Evolutionary conservation across 2,888 invertebrate genomes (phyloP).

Genomic region (Osedax frankpressi): DNA sequence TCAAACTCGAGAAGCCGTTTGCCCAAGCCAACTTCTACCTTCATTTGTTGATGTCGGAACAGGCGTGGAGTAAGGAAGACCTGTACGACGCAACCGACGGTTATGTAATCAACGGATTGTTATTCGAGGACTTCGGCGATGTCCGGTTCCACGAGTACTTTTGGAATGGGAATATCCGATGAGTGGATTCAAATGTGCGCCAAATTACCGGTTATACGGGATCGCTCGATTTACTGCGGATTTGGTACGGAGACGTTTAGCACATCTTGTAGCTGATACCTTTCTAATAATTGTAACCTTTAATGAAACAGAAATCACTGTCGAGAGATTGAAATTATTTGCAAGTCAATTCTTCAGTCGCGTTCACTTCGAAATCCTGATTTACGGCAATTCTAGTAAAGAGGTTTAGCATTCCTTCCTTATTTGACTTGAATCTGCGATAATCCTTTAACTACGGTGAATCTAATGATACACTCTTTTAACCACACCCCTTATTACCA

Average conservation of each 20-base stretch:
- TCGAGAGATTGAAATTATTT: constrained; percentile 64
- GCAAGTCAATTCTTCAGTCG: constrained; percentile 66
- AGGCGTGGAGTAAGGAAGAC: constrained; percentile 78
- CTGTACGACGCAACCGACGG: constrained; percentile 63
- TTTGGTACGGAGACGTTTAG: no score
- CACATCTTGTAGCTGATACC: no score
- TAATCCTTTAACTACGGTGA: no score
- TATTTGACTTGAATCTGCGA: no score
- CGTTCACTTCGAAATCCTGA: constrained; percentile 73
- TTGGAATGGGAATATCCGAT: no score
- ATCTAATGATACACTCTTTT: no score
- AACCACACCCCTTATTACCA: background rate
- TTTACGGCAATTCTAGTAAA: constrained; percentile 71
- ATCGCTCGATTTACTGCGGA: no score
- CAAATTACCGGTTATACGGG: no score
- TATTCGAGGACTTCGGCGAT: no score
- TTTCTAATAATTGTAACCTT: background rate
- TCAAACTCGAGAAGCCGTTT: constrained; percentile 75
- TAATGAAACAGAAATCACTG: constrained; percentile 57
- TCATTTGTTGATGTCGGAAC: constrained; percentile 66
- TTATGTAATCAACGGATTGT: no score
- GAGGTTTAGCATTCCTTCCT: constrained; percentile 28
- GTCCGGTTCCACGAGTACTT: no score
- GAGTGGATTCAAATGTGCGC: no score
- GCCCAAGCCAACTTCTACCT: constrained; percentile 76